Percentiles rank a stretch among this genome's conserved stretches.
Evolutionary conservation across 2,888 invertebrate genomes (phyloP).

Genomic region (Arrhopalites spinosus): DNA sequence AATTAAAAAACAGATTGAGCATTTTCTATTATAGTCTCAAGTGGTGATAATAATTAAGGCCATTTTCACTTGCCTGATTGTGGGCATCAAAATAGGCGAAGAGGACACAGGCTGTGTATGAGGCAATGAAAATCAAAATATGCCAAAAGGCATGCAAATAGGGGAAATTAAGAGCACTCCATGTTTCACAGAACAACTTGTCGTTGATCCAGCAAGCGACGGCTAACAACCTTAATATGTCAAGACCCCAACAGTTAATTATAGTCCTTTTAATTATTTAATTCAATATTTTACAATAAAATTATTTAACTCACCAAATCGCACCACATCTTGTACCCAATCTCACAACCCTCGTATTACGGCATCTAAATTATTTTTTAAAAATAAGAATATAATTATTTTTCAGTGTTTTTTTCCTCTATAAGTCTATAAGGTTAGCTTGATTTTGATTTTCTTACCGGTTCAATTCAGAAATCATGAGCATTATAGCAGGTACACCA

Average conservation of each 20-base stretch:
- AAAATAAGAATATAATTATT: too few species aligned
- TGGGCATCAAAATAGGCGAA: slow-evolving; percentile 79
- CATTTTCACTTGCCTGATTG: slow-evolving; percentile 64
- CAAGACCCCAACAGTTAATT: too few species aligned
- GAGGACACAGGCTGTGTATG: slow-evolving; percentile 76
- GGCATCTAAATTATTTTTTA: slow-evolving; percentile 55
- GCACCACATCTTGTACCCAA: slow-evolving; percentile 73
- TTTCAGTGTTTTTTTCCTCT: too few species aligned
- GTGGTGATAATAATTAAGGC: too few species aligned
- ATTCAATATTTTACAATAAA: too few species aligned
- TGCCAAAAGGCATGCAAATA: slow-evolving; percentile 86
- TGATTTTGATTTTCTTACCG: slow-evolving; percentile 67
- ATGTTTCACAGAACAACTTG: slow-evolving; percentile 76
- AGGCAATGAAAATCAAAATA: slow-evolving; percentile 77
- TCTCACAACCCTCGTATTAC: slow-evolving; percentile 70
- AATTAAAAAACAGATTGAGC: too few species aligned
- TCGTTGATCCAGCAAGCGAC: slow-evolving; percentile 79
- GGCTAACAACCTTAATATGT: slow-evolving; percentile 72
- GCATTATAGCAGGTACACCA: slow-evolving; percentile 70
- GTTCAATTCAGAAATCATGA: slow-evolving; percentile 71
- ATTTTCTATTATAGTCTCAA: too few species aligned
- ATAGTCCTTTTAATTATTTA: too few species aligned
- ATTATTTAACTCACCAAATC: too few species aligned
- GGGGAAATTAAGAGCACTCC: slow-evolving; percentile 77
- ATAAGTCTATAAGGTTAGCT: too few species aligned